Evolutionary conservation across 2,888 invertebrate genomes (phyloP).

Genomic region (Chloroclysta siterata): DNA sequence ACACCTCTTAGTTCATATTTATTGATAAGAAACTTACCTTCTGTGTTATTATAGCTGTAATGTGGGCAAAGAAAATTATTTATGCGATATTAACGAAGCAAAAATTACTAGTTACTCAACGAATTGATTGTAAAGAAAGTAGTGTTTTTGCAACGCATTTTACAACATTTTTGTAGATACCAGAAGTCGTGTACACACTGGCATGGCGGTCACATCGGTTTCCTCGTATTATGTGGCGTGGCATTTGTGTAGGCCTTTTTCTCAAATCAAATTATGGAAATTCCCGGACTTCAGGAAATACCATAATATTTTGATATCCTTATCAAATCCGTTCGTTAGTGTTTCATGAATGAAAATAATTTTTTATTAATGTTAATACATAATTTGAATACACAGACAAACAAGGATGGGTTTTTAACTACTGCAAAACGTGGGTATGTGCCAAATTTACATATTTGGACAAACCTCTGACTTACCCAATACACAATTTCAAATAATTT

Average conservation of each 20-base stretch:
- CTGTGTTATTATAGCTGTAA: slow-evolving; percentile 3
- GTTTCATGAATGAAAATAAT: too few relatives aligned
- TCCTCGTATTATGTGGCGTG: neutral
- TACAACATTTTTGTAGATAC: neutral
- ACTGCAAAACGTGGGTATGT: too few relatives aligned
- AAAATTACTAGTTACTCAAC: neutral
- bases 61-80: slow-evolving; percentile 4
- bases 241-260: neutral
- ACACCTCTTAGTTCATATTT: neutral
- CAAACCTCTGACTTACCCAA: too few relatives aligned
- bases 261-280: too few relatives aligned
- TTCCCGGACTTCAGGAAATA: too few relatives aligned
- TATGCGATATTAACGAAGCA: neutral
- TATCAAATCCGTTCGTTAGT: too few relatives aligned
- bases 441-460: too few relatives aligned
- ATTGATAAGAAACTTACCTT: neutral
- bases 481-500: too few relatives aligned
- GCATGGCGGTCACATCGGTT: neutral
- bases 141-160: neutral
- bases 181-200: neutral
- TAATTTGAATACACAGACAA: too few relatives aligned
- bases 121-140: slow-evolving; percentile 2
- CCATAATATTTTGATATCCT: neutral
- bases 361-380: too few relatives aligned
- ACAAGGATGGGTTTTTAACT: too few relatives aligned